phyloP scores from a whole-genome alignment of 2,113 vertebrate genomes.

The Diadophis punctatus region DNA sequence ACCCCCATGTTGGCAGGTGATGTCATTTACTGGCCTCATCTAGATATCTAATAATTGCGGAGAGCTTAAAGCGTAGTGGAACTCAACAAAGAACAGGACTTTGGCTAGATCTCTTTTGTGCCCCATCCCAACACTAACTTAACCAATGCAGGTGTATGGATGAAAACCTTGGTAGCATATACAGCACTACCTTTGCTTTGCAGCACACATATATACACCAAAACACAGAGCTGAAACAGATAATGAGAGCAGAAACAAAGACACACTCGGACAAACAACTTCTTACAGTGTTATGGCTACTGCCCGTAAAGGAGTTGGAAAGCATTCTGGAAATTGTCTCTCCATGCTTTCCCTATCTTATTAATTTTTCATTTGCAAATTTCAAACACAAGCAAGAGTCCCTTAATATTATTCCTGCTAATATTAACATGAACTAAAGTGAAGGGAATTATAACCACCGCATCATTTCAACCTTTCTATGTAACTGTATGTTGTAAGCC shows the following conservation, averaged over 20 bases:
- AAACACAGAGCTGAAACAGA: not conserved
- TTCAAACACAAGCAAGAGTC: constrained; percentile 27
- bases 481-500: constrained; percentile 1
- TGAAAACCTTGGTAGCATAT: not conserved
- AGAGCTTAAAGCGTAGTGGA: not conserved
- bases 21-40: not conserved
- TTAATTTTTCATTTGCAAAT: constrained; percentile 20
- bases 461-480: not conserved
- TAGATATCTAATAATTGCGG: not conserved
- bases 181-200: not conserved
- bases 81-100: not conserved
- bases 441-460: constrained; percentile 38
- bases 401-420: constrained; percentile 15
- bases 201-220: not conserved
- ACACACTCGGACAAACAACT: not conserved
- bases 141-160: not conserved
- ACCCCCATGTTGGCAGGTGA: not conserved
- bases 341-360: not conserved
- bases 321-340: not conserved
- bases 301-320: not conserved
- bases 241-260: not conserved
- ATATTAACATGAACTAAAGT: not conserved
- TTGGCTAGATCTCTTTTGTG: not conserved
- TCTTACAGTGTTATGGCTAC: not conserved
- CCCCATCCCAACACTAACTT: not conserved